phyloP scores from a whole-genome alignment of 2,113 vertebrate species.

The Eclectus roratus region DNA sequence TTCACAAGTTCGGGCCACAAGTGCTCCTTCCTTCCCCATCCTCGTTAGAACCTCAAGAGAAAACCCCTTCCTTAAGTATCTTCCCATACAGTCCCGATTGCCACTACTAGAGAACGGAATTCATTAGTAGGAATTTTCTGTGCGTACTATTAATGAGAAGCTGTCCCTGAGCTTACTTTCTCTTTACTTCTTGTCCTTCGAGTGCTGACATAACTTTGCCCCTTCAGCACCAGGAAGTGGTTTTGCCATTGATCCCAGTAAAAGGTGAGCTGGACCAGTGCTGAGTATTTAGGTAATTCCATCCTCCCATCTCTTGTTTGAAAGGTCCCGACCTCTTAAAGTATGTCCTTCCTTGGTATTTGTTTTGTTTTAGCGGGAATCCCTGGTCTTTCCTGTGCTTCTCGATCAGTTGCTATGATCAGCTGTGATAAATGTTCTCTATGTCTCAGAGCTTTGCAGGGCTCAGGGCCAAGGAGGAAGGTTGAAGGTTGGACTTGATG shows the following conservation, averaged over 20 bases:
- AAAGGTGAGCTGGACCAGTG: background rate
- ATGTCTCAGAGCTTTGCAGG: background rate
- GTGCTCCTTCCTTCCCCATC: background rate
- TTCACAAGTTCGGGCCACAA: background rate
- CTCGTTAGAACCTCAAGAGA: background rate
- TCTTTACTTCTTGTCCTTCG: background rate
- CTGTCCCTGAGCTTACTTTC: background rate
- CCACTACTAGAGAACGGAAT: too few species aligned
- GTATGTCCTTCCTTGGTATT: background rate
- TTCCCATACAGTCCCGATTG: rapidly evolving
- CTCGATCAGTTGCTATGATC: background rate
- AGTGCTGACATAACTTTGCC: background rate
- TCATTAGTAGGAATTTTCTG: background rate
- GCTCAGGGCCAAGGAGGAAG: background rate
- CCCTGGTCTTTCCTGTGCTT: background rate
- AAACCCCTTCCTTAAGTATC: background rate
- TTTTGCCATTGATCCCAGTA: background rate
- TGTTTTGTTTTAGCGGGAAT: background rate
- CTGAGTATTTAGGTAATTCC: background rate
- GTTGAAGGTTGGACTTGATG: background rate
- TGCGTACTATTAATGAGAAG: background rate
- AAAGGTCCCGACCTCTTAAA: background rate
- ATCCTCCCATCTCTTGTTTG: background rate
- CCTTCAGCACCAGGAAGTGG: background rate
- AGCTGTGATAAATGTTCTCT: background rate